These are phyloP conservation scores for Heliconius congener DNA, from an alignment of 1,140 invertebrate genomes.

Conservation along the genomic window DNA sequence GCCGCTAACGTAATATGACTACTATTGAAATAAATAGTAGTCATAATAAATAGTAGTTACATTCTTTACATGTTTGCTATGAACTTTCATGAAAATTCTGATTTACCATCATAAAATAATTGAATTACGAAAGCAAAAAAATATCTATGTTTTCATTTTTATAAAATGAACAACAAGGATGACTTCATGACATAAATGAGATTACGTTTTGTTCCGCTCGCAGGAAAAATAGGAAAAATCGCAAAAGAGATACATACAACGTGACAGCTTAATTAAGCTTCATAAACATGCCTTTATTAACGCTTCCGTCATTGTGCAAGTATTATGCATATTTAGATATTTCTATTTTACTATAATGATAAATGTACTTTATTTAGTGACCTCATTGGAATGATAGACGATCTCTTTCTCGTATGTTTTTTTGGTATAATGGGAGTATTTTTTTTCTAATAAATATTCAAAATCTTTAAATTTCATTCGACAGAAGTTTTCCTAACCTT, in stretches of 20 bases:
- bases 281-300: conserved; percentile 16
- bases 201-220: conserved; percentile 35
- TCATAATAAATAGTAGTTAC: background rate
- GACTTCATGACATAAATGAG: conserved; percentile 31
- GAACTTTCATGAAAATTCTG: background rate
- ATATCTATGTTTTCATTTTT: conserved; percentile 19
- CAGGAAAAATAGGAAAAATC: conserved; percentile 30
- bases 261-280: conserved; percentile 32
- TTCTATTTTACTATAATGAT: background rate
- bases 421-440: too few species aligned
- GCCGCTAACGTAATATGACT: too few species aligned
- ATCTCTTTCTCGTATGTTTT: too few species aligned
- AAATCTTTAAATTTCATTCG: too few species aligned
- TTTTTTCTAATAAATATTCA: too few species aligned
- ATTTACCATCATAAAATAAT: background rate
- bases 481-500: too few species aligned
- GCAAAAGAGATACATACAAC: conserved; percentile 20
- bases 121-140: background rate
- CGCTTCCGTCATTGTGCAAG: background rate
- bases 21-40: too few species aligned
- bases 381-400: too few species aligned
- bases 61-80: background rate
- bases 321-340: conserved; percentile 3
- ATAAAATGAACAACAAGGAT: conserved; percentile 23
- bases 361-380: too few species aligned